Percentiles rank a stretch among this genome's conserved stretches.
phyloP scores from a whole-genome alignment of 1,140 invertebrate species.

The Nephila pilipes region DNA sequence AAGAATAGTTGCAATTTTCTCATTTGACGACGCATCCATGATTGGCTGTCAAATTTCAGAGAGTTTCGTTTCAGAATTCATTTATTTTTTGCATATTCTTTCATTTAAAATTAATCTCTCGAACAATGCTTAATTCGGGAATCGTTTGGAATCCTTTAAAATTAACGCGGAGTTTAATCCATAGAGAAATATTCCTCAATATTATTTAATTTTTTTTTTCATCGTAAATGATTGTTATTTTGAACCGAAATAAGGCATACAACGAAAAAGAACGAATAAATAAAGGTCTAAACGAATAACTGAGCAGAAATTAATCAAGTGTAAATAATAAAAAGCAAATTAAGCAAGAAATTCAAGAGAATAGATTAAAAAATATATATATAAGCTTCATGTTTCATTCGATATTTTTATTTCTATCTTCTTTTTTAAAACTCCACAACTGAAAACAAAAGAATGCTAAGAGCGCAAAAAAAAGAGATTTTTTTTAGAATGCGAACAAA shows the following conservation, averaged over 20 bases:
- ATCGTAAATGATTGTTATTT: background rate
- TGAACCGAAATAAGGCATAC: background rate
- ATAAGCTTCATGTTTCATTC: background rate
- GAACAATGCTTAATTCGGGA: background rate
- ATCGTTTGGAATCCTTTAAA: background rate
- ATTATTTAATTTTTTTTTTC: background rate
- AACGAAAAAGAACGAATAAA: background rate
- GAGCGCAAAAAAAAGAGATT: background rate
- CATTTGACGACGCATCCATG: background rate
- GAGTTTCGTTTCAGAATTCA: too few species aligned
- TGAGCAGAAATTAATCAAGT: slow-evolving; percentile 20
- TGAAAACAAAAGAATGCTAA: background rate
- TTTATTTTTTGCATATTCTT: background rate
- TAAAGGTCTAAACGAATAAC: background rate
- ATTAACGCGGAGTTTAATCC: background rate
- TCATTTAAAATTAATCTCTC: background rate
- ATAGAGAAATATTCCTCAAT: background rate
- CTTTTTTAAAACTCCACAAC: background rate
- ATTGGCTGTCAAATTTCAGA: background rate
- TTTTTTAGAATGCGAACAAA: slow-evolving; percentile 3
- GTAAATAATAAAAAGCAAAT: slow-evolving; percentile 19
- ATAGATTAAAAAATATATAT: slow-evolving; percentile 18
- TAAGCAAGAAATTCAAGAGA: background rate
- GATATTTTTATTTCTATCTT: background rate
- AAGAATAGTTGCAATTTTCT: background rate